phyloP scores from a whole-genome alignment of 92 coral and sea anemone species.

The Heteractis magnifica region DNA sequence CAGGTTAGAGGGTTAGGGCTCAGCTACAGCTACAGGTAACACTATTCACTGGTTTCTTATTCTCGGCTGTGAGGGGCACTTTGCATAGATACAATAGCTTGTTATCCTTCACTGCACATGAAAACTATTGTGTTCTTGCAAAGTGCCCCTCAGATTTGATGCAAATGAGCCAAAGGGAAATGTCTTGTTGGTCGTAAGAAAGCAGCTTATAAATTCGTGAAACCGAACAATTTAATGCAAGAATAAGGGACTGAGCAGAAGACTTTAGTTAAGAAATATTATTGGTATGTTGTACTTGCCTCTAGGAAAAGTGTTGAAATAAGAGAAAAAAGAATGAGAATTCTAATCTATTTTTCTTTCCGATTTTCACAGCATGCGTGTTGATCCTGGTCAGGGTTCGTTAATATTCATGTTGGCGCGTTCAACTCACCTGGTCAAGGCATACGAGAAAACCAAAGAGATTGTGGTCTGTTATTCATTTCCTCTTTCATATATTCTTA shows the following conservation, averaged over 20 bases:
- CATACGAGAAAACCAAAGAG: constrained; percentile 89
- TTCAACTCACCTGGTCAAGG: constrained; percentile 91
- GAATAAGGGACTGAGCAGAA: no score
- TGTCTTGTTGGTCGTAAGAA: no score
- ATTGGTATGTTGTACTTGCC: no score
- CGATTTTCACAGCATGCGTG: constrained; percentile 67
- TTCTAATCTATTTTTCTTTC: neutral
- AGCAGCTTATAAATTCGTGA: no score
- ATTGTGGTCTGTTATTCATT: constrained; percentile 61
- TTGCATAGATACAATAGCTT: no score
- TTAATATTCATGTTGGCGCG: constrained; percentile 69
- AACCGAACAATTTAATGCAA: no score
- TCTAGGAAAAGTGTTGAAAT: no score
- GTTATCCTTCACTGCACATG: no score
- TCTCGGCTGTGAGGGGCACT: neutral
- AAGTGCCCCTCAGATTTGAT: no score
- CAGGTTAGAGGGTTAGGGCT: constrained; percentile 93
- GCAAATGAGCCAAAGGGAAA: neutral
- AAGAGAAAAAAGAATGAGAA: neutral
- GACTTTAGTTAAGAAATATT: no score
- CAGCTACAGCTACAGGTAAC: constrained; percentile 85
- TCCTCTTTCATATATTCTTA: neutral
- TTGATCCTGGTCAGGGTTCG: constrained; percentile 71
- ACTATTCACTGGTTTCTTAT: neutral
- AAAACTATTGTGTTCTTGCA: no score